phyloP scores from a whole-genome alignment of 2,113 vertebrate genomes.

The Lamprotornis superbus region DNA sequence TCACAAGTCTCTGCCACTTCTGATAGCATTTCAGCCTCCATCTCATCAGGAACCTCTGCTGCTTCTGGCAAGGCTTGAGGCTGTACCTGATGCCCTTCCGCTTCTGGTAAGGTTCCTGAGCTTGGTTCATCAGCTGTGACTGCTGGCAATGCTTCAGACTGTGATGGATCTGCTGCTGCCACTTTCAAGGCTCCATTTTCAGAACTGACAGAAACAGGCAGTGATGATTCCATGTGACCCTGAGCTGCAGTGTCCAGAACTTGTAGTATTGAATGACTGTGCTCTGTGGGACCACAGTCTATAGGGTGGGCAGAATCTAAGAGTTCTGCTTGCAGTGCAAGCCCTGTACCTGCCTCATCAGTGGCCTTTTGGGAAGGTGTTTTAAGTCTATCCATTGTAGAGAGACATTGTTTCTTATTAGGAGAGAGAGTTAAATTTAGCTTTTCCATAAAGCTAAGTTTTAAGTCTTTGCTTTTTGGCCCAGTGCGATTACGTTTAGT shows the following conservation, averaged over 20 bases:
- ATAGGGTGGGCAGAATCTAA: not conserved
- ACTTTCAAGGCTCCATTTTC: constrained; percentile 2
- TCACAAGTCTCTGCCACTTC: not conserved
- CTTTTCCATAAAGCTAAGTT: constrained; percentile 96
- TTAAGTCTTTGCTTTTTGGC: constrained; percentile 75
- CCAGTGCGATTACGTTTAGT: not conserved
- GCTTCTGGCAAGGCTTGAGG: not conserved
- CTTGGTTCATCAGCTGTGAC: not conserved
- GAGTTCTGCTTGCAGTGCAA: not conserved
- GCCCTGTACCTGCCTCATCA: not conserved
- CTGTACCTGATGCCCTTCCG: not conserved
- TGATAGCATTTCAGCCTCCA: not conserved
- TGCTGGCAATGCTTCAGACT: not conserved
- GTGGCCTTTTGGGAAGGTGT: not conserved
- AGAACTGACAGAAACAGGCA: not conserved
- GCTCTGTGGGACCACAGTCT: not conserved
- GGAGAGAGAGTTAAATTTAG: constrained; percentile 95
- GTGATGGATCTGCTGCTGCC: not conserved
- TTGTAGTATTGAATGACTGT: not conserved
- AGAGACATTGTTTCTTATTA: constrained; percentile 79
- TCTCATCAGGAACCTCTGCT: not conserved
- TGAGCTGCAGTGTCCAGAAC: not conserved
- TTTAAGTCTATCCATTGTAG: constrained; percentile 15
- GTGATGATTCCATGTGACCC: not conserved
- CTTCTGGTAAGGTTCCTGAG: not conserved